Evolutionary conservation across 2,113 vertebrate species (phyloP).

Genomic region (Rhynchopsitta pachyrhyncha): DNA sequence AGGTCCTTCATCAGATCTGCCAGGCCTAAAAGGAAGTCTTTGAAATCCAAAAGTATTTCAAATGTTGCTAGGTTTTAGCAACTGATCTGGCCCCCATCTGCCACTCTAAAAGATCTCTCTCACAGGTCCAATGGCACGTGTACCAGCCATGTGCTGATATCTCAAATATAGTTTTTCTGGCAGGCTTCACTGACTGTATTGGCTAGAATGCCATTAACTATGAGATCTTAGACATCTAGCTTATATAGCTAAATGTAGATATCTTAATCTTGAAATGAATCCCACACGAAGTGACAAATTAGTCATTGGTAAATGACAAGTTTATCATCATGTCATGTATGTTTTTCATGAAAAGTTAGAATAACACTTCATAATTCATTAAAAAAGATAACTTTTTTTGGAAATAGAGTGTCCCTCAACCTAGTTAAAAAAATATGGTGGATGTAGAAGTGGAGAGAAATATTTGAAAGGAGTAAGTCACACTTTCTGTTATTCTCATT

Average conservation of each 20-base stretch:
- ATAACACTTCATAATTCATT: slow-evolving; percentile 35
- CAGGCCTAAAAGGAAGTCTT: neutral
- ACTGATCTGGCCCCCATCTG: neutral
- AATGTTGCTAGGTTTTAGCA: neutral
- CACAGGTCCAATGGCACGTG: neutral
- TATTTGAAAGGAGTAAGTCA: neutral
- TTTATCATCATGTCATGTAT: neutral
- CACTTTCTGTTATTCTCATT: neutral
- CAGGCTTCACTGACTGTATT: neutral
- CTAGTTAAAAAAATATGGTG: neutral
- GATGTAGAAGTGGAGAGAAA: neutral
- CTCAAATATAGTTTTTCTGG: neutral
- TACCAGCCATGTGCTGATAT: neutral
- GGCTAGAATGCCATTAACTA: neutral
- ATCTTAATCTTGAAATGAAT: neutral
- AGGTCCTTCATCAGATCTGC: neutral
- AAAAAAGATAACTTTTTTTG: neutral
- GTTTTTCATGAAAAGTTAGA: neutral
- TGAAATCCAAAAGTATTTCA: neutral
- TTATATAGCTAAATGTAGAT: neutral
- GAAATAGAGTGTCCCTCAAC: neutral
- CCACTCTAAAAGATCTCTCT: neutral
- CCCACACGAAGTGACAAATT: neutral
- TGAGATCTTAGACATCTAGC: neutral
- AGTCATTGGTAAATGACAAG: neutral